Evolutionary conservation across 64 coral and sea anemone species (phyloP).

Genomic region (Exaiptasia diaphana): DNA sequence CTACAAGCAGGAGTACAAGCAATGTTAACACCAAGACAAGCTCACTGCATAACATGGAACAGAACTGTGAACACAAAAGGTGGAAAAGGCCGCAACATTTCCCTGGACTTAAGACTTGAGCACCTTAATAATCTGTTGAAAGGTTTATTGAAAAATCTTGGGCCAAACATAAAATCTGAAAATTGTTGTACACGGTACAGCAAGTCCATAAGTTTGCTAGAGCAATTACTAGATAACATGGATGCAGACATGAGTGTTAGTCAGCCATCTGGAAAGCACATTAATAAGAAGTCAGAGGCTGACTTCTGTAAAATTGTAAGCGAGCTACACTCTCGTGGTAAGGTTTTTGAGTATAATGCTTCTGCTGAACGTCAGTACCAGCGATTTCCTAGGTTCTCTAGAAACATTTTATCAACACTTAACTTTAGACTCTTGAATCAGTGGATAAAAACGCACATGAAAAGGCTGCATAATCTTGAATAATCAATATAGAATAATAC

Average conservation of each 20-base stretch:
- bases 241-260: not conserved
- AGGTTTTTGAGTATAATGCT: not conserved
- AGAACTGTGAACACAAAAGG: slow-evolving; percentile 54
- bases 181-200: not conserved
- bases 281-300: not conserved
- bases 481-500: too few relatives aligned
- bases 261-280: not conserved
- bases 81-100: slow-evolving; percentile 29
- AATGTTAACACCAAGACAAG: slow-evolving; percentile 5
- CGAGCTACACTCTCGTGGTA: not conserved
- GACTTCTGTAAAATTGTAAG: not conserved
- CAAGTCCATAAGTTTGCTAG: not conserved
- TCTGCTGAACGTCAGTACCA: not conserved
- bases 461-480: not conserved
- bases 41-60: slow-evolving; percentile 53
- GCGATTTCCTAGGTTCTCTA: not conserved
- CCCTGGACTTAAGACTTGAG: slow-evolving; percentile 37
- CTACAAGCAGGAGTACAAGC: not conserved
- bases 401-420: not conserved
- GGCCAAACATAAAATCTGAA: slow-evolving; percentile 17
- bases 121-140: slow-evolving; percentile 40
- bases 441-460: not conserved
- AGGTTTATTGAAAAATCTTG: slow-evolving; percentile 49
- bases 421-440: not conserved
- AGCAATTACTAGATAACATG: not conserved